Evolutionary conservation across 1,140 invertebrate genomes (phyloP), one percentile per base, ranked within the genome.

Genomic region (Procambarus virginalis): DNA sequence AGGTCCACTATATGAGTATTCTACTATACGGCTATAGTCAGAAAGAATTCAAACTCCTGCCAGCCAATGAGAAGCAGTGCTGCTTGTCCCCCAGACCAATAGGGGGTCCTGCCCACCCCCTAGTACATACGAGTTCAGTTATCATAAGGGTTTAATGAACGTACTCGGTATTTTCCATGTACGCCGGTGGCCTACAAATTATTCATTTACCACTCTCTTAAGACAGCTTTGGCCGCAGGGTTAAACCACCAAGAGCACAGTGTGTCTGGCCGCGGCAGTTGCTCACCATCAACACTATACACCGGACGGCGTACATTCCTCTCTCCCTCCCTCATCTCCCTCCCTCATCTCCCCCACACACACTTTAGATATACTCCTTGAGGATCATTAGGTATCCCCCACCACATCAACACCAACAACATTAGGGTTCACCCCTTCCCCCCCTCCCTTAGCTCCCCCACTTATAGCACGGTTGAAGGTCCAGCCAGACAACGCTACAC

Each of bases 31-130:
- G 51, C 88, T 84, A 84, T 81, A 76, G 81, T 60, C 49, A 17
- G 9, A 48, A 73, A 48, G 60, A 89, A 89, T 89, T 89, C 81
- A 89, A 89, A 89, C 73, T 75, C 81, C 9, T 20, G 49, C 73
- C 64, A 78, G 49, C 88, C 88, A 89, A 89, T 89, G 34, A 77
- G 55, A 70, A 79, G 76, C 64, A 22, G n/a, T 46, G 22, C n/a
- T 80, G 60, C 12, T 12, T 45, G 48, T 75, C 22, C 12, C 58
- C 64, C 34, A 34, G 77, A 51, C 78, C 64, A 80, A 86, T 70
- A 48, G 55, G 78, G 22, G 73, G 79, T 34, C 73, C 49, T 73
- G n/a, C 77, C 70, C 75, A 55, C 82, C 46, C 46, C 20, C 48
- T 46, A 80, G 64, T 49, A 73, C 58, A 68, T 49, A 73, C 70